phyloP scores from a whole-genome alignment of 2,113 vertebrate species.

The pig (Sus scrofa) region T2T-Sscrofa CM000827.6:75070501-75071000 shows the following conservation, averaged over 20 bases:
- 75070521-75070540: not conserved
- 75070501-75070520: slow-evolving; percentile 23
- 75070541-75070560: not conserved
- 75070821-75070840: not conserved
- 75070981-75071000: not conserved
- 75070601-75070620: not conserved
- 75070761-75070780: not conserved
- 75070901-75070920: not conserved
- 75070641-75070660: not conserved
- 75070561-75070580: not conserved
- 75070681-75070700: not conserved
- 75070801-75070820: not conserved
- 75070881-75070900: not conserved
- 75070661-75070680: not conserved
- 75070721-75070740: not conserved
- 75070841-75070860: not conserved
- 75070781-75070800: not conserved
- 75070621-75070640: not conserved
- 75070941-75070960: not conserved
- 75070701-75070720: not conserved
- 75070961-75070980: not conserved
- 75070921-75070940: not conserved
- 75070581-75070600: not conserved
- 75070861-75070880: not conserved
- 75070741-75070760: not conserved